These are phyloP conservation scores for Ylistrum balloti DNA, from an alignment of 1,140 invertebrate genomes.

Conservation along the genomic window DNA sequence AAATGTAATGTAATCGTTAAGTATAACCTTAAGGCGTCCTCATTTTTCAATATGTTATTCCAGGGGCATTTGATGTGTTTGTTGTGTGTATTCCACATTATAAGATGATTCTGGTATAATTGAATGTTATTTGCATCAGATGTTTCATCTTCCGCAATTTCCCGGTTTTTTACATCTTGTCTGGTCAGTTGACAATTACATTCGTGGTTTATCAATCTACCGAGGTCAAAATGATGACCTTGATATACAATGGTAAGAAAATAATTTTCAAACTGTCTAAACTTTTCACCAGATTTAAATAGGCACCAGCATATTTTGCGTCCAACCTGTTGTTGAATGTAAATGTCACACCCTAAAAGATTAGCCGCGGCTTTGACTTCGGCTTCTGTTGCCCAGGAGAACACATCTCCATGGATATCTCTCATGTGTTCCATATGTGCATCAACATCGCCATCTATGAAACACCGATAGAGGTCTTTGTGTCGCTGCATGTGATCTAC, in stretches of 20 bases:
- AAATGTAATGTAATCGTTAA: not conserved
- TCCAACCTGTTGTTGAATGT: not conserved
- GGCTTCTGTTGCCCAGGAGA: not conserved
- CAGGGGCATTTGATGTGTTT: not conserved
- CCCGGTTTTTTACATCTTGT: not conserved
- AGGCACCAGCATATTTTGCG: not conserved
- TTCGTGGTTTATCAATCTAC: not conserved
- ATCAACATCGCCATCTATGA: not conserved
- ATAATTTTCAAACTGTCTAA: not conserved
- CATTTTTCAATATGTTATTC: not conserved
- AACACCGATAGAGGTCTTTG: not conserved
- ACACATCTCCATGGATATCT: not conserved
- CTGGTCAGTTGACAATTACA: not conserved
- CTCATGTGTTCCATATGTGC: not conserved
- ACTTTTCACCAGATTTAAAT: not conserved
- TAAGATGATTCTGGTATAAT: not conserved
- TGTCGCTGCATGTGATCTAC: not conserved
- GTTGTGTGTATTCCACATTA: not conserved
- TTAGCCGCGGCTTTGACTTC: not conserved
- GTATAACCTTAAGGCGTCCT: not conserved
- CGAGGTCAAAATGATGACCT: not conserved
- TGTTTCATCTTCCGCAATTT: not conserved
- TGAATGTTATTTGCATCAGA: not conserved
- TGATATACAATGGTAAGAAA: not conserved
- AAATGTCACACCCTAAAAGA: not conserved